These are phyloP conservation scores for Steinernema scapterisci DNA, from an alignment of 2,888 invertebrate species.

Conservation along the genomic window DNA sequence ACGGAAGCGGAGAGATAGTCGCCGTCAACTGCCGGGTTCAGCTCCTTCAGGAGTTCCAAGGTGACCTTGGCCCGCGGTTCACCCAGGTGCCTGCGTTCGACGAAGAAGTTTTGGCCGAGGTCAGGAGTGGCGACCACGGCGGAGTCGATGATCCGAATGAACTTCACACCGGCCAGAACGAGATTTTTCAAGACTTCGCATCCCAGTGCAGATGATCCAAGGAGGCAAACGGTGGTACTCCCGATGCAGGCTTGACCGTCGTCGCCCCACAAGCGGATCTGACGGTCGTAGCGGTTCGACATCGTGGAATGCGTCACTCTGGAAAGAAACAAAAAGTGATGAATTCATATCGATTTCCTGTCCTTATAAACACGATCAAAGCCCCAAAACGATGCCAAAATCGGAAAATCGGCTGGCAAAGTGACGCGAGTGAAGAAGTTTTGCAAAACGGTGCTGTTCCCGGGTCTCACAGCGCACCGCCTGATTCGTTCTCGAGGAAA, in stretches of 20 bases:
- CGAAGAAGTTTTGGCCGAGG: constrained; percentile 91
- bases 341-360: too few species aligned
- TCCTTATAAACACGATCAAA: too few species aligned
- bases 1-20: constrained; percentile 69
- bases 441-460: too few species aligned
- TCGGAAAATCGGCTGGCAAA: too few species aligned
- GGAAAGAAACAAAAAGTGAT: too few species aligned
- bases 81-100: constrained; percentile 82
- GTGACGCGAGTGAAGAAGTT: too few species aligned
- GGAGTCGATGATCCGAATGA: constrained; percentile 70
- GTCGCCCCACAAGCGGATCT: constrained; percentile 92
- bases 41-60: constrained; percentile 54
- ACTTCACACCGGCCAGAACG: constrained; percentile 80
- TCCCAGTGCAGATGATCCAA: constrained; percentile 69
- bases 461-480: too few species aligned
- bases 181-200: constrained; percentile 93
- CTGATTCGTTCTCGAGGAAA: too few species aligned
- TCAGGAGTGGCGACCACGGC: constrained; percentile 78
- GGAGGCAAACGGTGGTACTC: constrained; percentile 85
- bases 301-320: not conserved
- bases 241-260: constrained; percentile 91
- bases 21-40: constrained; percentile 61
- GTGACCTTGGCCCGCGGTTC: constrained; percentile 66
- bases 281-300: constrained; percentile 75
- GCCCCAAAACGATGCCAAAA: too few species aligned